Evolutionary conservation across 2,888 invertebrate species (phyloP).

Genomic region (Pseudoips prasinana): DNA sequence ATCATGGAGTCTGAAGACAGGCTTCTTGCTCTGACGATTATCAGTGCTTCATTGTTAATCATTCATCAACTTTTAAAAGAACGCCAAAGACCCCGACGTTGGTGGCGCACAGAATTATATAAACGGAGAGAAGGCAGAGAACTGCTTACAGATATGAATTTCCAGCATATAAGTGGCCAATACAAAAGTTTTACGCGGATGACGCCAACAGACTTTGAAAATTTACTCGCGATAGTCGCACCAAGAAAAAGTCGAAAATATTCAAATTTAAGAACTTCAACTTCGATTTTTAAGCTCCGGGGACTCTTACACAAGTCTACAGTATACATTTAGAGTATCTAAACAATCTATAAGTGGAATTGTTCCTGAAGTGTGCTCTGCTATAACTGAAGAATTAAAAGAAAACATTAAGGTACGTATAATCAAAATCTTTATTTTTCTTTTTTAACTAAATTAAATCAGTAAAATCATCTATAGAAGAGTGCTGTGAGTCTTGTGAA

Average conservation of each 20-base stretch:
- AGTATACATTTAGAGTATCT: too few relatives aligned
- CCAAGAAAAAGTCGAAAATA: constrained; percentile 19
- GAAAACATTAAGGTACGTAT: too few relatives aligned
- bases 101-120: constrained; percentile 28
- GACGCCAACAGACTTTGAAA: constrained; percentile 12
- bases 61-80: constrained; percentile 14
- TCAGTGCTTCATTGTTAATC: constrained; percentile 19
- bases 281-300: too few relatives aligned
- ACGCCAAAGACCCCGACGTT: constrained; percentile 23
- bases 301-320: too few relatives aligned
- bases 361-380: too few relatives aligned
- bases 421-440: constrained; percentile 8
- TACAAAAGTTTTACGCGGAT: too few relatives aligned
- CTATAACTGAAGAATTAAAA: too few relatives aligned
- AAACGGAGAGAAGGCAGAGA: constrained; percentile 21
- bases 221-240: constrained; percentile 17
- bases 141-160: too few relatives aligned
- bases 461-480: constrained; percentile 14
- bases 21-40: constrained; percentile 14
- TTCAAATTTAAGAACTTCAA: constrained; percentile 16
- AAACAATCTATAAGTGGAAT: too few relatives aligned
- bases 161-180: too few relatives aligned
- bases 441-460: constrained; percentile 13
- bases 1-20: constrained; percentile 14
- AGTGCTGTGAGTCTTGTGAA: constrained; percentile 12